These are phyloP conservation scores for Dicentrarchus labrax DNA, from an alignment of 2,113 vertebrate species.

Conservation along the genomic window DNA sequence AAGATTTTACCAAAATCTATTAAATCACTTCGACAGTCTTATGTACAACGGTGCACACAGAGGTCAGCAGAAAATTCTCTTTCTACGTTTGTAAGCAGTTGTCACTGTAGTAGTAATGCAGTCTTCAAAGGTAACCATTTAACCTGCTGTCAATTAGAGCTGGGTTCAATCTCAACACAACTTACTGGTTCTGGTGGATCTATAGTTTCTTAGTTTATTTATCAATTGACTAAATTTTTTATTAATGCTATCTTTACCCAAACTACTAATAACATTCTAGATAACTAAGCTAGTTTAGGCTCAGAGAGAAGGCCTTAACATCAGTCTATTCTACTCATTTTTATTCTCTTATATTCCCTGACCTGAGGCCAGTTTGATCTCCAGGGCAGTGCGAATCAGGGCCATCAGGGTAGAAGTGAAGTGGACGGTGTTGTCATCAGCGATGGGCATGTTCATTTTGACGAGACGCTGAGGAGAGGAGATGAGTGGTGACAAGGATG, in stretches of 20 bases:
- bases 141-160: too few species aligned
- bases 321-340: not conserved
- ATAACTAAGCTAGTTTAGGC: not conserved
- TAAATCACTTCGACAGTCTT: too few species aligned
- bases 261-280: not conserved
- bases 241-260: not conserved
- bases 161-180: too few species aligned
- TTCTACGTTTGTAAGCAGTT: too few species aligned
- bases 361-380: slow-evolving; percentile 96
- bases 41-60: too few species aligned
- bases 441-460: slow-evolving; percentile 98
- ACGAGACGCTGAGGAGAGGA: slow-evolving; percentile 89
- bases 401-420: slow-evolving; percentile 96
- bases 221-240: too few species aligned
- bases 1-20: too few species aligned
- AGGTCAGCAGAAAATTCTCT: too few species aligned
- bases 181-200: too few species aligned
- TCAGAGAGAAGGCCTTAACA: not conserved
- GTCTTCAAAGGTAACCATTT: too few species aligned
- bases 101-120: too few species aligned
- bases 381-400: slow-evolving; percentile 93
- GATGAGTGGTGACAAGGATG: slow-evolving; percentile 19
- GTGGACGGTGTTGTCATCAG: slow-evolving; percentile 91
- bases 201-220: too few species aligned
- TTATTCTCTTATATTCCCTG: slow-evolving; percentile 2